Evolutionary conservation across 2,888 invertebrate genomes (phyloP).

Genomic region (Myathropa florea): DNA sequence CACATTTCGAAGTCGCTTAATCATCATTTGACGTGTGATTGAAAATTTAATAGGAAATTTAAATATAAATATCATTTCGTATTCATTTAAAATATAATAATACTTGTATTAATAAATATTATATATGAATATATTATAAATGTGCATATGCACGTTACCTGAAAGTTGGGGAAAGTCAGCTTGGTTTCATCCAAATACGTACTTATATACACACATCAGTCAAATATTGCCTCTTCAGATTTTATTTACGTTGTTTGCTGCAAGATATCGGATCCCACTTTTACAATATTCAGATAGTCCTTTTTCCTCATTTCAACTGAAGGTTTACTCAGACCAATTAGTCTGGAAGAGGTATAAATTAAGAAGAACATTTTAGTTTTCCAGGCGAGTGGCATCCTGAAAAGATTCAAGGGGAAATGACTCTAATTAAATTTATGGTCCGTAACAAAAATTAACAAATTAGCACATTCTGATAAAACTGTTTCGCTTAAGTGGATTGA

Average conservation of each 20-base stretch:
- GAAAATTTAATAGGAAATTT: too few species aligned
- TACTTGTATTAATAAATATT: too few species aligned
- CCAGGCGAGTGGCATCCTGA: neutral
- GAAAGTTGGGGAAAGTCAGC: too few species aligned
- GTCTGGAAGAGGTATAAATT: neutral
- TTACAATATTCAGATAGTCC: neutral
- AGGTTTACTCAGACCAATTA: neutral
- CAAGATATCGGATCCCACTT: neutral
- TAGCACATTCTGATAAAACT: constrained; percentile 19
- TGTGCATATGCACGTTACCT: too few species aligned
- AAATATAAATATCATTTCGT: too few species aligned
- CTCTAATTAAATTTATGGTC: constrained; percentile 35
- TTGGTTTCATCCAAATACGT: too few species aligned
- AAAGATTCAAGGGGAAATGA: constrained; percentile 7
- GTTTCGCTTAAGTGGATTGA: constrained; percentile 2
- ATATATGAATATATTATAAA: too few species aligned
- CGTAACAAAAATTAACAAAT: constrained; percentile 13
- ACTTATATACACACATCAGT: too few species aligned
- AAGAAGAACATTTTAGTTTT: neutral
- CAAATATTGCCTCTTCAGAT: too few species aligned
- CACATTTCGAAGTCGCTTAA: too few species aligned
- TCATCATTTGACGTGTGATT: too few species aligned
- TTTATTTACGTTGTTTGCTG: neutral
- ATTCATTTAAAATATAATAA: too few species aligned
- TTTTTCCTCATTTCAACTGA: neutral